These are phyloP conservation scores for Acestrorhynchus altus DNA, from an alignment of 2,797 vertebrate species.

Conservation along the genomic window DNA sequence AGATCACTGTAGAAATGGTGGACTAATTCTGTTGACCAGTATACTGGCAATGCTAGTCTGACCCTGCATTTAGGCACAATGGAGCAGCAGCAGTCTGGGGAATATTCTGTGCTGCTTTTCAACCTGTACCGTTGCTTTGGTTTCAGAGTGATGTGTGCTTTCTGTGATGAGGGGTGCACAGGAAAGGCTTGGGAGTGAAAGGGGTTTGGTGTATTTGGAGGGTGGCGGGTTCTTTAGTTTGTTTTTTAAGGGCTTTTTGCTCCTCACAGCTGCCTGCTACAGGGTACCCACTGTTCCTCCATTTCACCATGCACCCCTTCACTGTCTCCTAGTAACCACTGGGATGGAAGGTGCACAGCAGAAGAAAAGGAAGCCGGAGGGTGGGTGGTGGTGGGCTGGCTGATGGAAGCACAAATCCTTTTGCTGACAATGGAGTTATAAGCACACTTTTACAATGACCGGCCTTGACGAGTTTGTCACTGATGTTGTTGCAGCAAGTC, in stretches of 20 bases:
- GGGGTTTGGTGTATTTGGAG: no score
- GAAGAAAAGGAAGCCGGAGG: constrained; percentile 37
- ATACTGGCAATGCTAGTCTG: background rate
- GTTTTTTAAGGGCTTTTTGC: constrained; percentile 46
- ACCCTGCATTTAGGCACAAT: constrained; percentile 27
- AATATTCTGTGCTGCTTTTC: constrained; percentile 53
- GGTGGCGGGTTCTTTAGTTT: constrained; percentile 1
- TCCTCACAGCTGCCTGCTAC: constrained; percentile 61
- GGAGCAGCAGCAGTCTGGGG: constrained; percentile 15
- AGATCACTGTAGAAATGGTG: background rate
- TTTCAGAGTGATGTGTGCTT: constrained; percentile 35
- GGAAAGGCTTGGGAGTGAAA: background rate
- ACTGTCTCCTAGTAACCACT: constrained; percentile 61
- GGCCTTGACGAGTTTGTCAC: background rate
- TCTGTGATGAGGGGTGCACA: background rate
- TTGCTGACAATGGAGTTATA: constrained; percentile 44
- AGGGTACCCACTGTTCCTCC: constrained; percentile 56
- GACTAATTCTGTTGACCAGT: background rate
- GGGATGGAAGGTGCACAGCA: constrained; percentile 56
- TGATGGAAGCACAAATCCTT: constrained; percentile 32
- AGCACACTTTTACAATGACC: constrained; percentile 17
- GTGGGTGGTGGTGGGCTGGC: constrained; percentile 49
- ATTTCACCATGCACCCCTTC: constrained; percentile 51
- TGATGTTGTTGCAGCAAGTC: constrained; percentile 36
- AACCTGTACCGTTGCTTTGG: constrained; percentile 58